A percentile compares a stretch with the other conserved stretches of the same genome.
These are phyloP conservation scores for Tricholaema leucomelas DNA, from an alignment of 2,113 vertebrate genomes.

Conservation along the genomic window DNA sequence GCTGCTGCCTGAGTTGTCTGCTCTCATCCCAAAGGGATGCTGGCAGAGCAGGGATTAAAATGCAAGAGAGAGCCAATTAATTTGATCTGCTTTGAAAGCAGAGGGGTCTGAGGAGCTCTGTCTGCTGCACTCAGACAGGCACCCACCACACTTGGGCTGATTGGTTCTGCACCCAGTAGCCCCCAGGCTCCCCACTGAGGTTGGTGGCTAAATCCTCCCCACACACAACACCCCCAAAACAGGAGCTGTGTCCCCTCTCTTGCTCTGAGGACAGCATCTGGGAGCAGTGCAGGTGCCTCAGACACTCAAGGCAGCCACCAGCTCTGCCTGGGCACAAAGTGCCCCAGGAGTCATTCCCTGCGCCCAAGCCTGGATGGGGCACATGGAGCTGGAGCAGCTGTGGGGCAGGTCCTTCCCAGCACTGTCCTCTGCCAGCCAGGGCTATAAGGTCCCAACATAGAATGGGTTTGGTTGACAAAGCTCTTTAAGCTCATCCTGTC, in stretches of 20 bases:
- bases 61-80: not conserved
- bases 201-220: not conserved
- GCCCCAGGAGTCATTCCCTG: not conserved
- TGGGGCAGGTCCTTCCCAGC: not conserved
- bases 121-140: not conserved
- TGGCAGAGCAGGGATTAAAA: not conserved
- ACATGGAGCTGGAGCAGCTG: not conserved
- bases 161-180: fast-evolving
- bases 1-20: not conserved
- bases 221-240: not conserved
- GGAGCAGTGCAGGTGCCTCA: not conserved
- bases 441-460: no score
- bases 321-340: not conserved
- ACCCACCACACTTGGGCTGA: not conserved
- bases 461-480: no score
- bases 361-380: not conserved
- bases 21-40: not conserved
- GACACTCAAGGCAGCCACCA: not conserved
- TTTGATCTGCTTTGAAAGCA: not conserved
- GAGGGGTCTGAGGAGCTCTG: not conserved
- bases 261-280: not conserved
- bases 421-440: not conserved
- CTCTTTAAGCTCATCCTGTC: no score
- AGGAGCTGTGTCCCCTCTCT: not conserved
- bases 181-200: not conserved